phyloP scores from a whole-genome alignment of 2,113 vertebrate genomes.

The Coryphaenoides rupestris region DNA sequence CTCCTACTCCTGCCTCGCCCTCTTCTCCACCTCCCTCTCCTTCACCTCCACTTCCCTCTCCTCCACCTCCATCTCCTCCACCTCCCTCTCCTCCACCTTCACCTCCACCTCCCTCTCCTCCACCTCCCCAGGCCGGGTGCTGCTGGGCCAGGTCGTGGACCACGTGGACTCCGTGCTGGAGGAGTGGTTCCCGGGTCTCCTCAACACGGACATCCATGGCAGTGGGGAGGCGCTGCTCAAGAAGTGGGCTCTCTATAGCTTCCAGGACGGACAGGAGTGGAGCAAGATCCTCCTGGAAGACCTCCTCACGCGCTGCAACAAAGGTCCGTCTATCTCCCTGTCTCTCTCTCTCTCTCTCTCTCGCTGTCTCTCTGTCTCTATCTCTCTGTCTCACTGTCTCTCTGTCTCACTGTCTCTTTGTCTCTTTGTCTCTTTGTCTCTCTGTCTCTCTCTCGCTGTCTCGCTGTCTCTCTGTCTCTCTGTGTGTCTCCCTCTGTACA shows the following conservation, averaged over 20 bases:
- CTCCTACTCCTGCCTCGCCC: background rate
- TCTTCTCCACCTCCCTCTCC: too few species aligned
- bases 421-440: too few species aligned
- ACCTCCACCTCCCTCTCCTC: too few species aligned
- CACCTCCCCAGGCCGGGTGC: slow-evolving; percentile 81
- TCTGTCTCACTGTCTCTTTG: too few species aligned
- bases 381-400: too few species aligned
- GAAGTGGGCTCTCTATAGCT: slow-evolving; percentile 93
- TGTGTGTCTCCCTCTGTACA: too few species aligned
- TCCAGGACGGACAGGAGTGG: slow-evolving; percentile 83
- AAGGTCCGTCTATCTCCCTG: slow-evolving; percentile 63
- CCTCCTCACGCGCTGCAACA: slow-evolving; percentile 79
- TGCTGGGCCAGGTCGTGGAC: slow-evolving; percentile 94
- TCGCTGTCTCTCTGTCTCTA: too few species aligned
- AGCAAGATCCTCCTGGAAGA: slow-evolving; percentile 87
- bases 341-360: too few species aligned
- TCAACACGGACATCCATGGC: slow-evolving; percentile 89
- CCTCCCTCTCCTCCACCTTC: background rate
- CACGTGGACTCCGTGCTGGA: slow-evolving; percentile 95
- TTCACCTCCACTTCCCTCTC: too few species aligned
- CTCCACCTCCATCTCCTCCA: slow-evolving; percentile 35
- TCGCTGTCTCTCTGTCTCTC: too few species aligned
- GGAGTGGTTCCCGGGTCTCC: slow-evolving; percentile 93
- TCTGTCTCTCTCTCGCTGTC: too few species aligned
- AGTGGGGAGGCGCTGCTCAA: slow-evolving; percentile 90